Conservation (phyloP, 2,113 vertebrate species). For the Indri indri region DNA sequence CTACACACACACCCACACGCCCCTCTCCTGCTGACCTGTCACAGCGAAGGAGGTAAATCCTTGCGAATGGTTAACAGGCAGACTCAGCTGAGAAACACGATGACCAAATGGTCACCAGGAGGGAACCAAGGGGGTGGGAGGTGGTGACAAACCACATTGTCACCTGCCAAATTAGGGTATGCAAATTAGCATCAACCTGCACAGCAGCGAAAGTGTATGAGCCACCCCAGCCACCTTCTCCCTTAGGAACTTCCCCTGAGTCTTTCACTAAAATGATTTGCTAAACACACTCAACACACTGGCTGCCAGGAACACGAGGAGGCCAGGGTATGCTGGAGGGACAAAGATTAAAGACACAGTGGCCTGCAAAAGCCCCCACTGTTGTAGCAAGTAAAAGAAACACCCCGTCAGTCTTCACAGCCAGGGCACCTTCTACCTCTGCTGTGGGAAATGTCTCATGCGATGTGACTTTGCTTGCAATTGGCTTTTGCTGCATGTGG, state of each 20-base stretch:
- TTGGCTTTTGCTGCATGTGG: neutral
- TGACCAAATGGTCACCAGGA: rapidly evolving
- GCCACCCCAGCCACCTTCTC: neutral
- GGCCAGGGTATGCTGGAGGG: rapidly evolving
- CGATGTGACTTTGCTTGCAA: neutral
- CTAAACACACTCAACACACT: neutral
- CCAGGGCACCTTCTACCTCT: neutral
- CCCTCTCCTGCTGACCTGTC: neutral
- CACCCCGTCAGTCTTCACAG: rapidly evolving
- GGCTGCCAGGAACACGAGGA: neutral
- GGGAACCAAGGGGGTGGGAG: neutral
- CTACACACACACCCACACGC: neutral
- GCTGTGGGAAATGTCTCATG: neutral
- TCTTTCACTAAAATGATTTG: neutral
- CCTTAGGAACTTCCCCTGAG: neutral
- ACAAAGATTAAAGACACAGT: neutral
- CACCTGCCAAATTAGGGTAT: neutral
- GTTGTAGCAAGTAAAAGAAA: rapidly evolving
- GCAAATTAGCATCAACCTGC: neutral
- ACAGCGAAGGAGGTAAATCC: neutral
- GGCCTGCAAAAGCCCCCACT: neutral
- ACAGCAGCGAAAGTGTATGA: rapidly evolving
- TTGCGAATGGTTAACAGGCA: neutral
- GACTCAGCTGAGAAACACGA: rapidly evolving
- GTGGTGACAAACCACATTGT: neutral